These are phyloP conservation scores for Carassius gibelio DNA, from an alignment of 2,113 vertebrate species.

Conservation along the genomic window DNA sequence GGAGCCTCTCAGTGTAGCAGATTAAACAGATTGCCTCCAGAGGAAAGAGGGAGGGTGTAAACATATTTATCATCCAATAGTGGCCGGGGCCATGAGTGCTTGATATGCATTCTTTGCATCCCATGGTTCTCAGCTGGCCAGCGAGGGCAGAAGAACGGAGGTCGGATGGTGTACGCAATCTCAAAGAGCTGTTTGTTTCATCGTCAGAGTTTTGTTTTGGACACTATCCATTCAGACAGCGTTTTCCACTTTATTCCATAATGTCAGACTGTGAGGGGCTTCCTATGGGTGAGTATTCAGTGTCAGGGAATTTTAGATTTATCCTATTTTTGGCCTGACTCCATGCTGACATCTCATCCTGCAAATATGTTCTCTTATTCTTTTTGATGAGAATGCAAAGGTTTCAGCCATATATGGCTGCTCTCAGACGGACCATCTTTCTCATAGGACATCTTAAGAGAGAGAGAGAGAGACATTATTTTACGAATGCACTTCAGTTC, in stretches of 20 bases:
- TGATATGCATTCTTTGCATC: conserved; percentile 80
- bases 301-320: conserved; percentile 32
- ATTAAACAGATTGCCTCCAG: conserved; percentile 49
- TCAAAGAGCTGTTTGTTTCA: conserved; percentile 42
- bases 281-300: conserved; percentile 83
- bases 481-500: conserved; percentile 17
- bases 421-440: conserved; percentile 37
- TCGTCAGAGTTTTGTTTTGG: conserved; percentile 2
- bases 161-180: conserved; percentile 55
- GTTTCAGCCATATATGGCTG: conserved; percentile 72
- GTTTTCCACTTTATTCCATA: conserved; percentile 59
- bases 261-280: conserved; percentile 97
- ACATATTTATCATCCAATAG: conserved; percentile 96
- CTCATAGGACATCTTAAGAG: background rate
- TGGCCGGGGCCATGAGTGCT: conserved; percentile 70
- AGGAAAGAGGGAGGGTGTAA: conserved; percentile 76
- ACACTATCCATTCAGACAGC: conserved; percentile 31
- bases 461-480: background rate
- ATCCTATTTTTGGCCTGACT: conserved; percentile 56
- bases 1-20: conserved; percentile 36
- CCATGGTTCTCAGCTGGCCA: conserved; percentile 71
- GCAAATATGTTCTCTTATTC: conserved; percentile 59
- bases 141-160: conserved; percentile 42
- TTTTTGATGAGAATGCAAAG: conserved; percentile 50
- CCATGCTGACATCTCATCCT: conserved; percentile 69